A percentile compares a stretch with the other conserved stretches of the same genome.
phyloP scores from a whole-genome alignment of 2,797 vertebrate species.

The Vespertilio murinus region DNA sequence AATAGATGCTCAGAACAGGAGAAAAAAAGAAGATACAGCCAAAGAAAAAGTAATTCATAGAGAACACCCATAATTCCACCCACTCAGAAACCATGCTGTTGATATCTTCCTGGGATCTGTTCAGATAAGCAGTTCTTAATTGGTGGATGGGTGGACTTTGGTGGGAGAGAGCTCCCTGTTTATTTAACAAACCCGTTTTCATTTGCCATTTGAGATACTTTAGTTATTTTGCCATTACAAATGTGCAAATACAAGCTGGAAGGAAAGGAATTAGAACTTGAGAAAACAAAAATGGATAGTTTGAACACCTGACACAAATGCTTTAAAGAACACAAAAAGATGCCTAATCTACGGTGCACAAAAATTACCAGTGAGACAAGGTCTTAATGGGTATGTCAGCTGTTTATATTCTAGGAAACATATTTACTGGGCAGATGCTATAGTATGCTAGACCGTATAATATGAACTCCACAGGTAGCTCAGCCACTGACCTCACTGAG shows the following conservation, averaged over 20 bases:
- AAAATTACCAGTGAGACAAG: not conserved
- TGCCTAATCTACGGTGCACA: not conserved
- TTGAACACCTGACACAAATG: not conserved
- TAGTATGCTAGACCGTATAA: not conserved
- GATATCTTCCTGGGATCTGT: not conserved
- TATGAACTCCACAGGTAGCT: not conserved
- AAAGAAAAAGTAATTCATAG: not conserved
- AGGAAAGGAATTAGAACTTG: slow-evolving; percentile 6
- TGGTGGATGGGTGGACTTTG: not conserved
- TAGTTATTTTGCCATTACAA: not conserved
- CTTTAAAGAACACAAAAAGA: not conserved
- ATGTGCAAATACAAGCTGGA: not conserved
- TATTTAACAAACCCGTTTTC: not conserved
- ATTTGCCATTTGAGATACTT: not conserved
- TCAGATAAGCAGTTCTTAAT: not conserved
- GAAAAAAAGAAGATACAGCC: not conserved
- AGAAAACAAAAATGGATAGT: not conserved
- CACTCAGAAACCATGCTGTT: not conserved
- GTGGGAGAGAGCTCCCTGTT: not conserved
- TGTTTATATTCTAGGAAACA: not conserved
- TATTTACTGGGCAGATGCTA: not conserved
- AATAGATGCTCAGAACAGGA: not conserved
- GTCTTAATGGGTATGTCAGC: not conserved
- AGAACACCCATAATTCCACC: not conserved
- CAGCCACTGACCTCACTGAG: not conserved